phyloP scores from a whole-genome alignment of 2,797 vertebrate genomes.

The Lophius americanus region DNA sequence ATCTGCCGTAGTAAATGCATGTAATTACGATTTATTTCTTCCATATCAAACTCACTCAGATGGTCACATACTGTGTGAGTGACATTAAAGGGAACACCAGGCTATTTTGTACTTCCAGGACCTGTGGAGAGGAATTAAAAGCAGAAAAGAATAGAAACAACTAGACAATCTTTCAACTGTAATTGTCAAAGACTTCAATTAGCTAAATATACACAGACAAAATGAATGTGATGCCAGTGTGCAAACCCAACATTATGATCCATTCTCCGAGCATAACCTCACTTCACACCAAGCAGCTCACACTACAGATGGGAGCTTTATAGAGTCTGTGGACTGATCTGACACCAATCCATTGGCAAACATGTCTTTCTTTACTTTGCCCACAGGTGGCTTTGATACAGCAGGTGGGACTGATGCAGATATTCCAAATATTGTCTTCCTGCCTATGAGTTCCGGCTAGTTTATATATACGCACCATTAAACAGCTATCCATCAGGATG shows the following conservation, averaged over 20 bases:
- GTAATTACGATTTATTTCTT: background rate
- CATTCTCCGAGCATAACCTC: slow-evolving; percentile 18
- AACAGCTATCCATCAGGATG: background rate
- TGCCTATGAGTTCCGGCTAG: background rate
- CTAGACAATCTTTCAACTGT: background rate
- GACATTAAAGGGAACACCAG: background rate
- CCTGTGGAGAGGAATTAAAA: background rate
- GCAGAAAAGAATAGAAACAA: background rate
- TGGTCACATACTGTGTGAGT: too few relatives aligned
- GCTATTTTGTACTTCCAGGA: background rate
- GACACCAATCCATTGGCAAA: background rate
- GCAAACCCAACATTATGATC: slow-evolving; percentile 10
- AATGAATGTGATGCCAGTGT: background rate
- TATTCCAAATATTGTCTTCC: background rate
- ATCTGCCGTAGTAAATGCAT: too few relatives aligned
- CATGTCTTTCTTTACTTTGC: slow-evolving; percentile 5
- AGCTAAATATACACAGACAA: background rate
- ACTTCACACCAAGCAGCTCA: slow-evolving; percentile 14
- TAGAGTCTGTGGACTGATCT: slow-evolving; percentile 22
- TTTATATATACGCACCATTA: background rate
- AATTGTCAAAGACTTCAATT: background rate
- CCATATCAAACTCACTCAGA: background rate
- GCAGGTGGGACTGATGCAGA: background rate
- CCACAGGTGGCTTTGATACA: slow-evolving; percentile 13
- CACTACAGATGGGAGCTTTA: slow-evolving; percentile 20